A percentile compares a stretch with the other conserved stretches of the same genome.
Conservation (phyloP, 2,797 vertebrate species). For the Fringilla coelebs region DNA sequence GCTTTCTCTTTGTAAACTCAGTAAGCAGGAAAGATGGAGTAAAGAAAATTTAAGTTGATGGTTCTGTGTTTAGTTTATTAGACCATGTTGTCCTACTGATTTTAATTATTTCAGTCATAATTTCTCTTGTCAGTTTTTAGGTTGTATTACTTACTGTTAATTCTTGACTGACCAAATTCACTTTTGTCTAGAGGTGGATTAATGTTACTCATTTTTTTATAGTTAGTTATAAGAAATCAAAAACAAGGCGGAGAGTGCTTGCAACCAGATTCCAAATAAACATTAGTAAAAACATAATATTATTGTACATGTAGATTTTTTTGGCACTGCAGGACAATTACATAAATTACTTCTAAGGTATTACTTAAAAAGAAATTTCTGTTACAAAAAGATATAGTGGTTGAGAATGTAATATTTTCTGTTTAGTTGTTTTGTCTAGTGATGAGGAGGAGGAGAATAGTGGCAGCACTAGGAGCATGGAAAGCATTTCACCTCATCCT, state of each 20-base stretch:
- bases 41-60: neutral
- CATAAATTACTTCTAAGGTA: neutral
- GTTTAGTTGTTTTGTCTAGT: constrained; percentile 92
- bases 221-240: neutral
- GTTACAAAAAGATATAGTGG: constrained; percentile 16
- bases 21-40: neutral
- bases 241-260: neutral
- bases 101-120: neutral
- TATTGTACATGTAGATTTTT: neutral
- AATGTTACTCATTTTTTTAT: neutral
- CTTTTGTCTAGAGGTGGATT: neutral
- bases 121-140: neutral
- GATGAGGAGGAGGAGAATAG: constrained; percentile 80
- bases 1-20: neutral
- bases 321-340: constrained; percentile 20
- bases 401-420: constrained; percentile 58
- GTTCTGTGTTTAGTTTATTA: neutral
- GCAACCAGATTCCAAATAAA: neutral
- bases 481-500: constrained; percentile 86
- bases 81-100: neutral
- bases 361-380: constrained; percentile 22
- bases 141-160: neutral
- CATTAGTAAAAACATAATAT: neutral
- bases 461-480: constrained; percentile 83
- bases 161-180: neutral